Evolutionary conservation across 2,797 vertebrate genomes (phyloP).

Genomic region (Anolis apletophallus): DNA sequence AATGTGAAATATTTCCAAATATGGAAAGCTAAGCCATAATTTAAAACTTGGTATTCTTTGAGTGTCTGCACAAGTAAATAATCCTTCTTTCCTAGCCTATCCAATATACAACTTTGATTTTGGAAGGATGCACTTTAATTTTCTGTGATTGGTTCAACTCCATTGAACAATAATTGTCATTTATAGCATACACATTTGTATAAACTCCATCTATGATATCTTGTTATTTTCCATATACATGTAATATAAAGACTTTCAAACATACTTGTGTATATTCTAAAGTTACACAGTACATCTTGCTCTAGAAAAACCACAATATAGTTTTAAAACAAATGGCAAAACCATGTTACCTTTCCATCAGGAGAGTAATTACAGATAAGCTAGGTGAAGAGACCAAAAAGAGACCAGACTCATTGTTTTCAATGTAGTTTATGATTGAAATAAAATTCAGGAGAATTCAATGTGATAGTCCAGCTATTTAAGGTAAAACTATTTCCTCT

Average conservation of each 20-base stretch:
- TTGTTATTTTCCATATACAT: neutral
- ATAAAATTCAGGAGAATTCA: conserved; percentile 8
- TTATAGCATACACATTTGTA: neutral
- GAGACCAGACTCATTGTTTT: neutral
- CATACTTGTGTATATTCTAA: neutral
- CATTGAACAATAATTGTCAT: neutral
- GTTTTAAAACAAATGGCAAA: neutral
- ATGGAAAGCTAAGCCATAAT: neutral
- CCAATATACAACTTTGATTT: neutral
- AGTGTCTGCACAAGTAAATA: neutral
- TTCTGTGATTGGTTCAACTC: neutral
- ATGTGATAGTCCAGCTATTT: neutral
- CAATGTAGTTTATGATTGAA: neutral
- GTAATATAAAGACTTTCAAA: neutral
- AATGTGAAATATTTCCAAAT: neutral
- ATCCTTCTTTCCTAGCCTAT: neutral
- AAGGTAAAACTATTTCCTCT: conserved; percentile 25
- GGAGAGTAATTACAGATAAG: neutral
- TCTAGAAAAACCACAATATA: neutral
- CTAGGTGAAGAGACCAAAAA: neutral
- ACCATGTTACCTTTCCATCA: neutral
- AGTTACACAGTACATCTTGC: neutral
- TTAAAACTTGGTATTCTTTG: neutral
- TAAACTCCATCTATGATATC: neutral
- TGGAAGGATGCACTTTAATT: neutral